Evolutionary conservation across 2,888 invertebrate genomes (phyloP).

Genomic region (Caenorhabditis doughertyi): DNA sequence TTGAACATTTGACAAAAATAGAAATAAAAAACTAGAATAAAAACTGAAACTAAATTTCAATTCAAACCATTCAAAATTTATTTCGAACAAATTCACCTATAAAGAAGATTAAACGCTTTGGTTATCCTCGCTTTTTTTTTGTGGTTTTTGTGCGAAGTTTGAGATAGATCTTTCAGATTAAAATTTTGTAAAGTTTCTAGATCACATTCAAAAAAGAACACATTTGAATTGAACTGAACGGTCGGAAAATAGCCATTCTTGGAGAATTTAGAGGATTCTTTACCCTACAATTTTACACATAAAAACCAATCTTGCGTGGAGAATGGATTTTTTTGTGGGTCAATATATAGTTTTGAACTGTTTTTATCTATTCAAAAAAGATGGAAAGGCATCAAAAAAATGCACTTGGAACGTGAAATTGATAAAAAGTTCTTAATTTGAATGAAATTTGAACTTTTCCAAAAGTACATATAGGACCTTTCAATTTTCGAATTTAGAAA

Average conservation of each 20-base stretch:
- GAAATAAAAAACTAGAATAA: constrained; percentile 28
- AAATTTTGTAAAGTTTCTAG: background rate
- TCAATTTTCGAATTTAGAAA: too few relatives aligned
- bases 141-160: constrained; percentile 31
- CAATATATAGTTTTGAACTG: background rate
- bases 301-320: constrained; percentile 41
- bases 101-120: constrained; percentile 46
- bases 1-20: constrained; percentile 8
- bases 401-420: background rate
- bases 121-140: constrained; percentile 15
- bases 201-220: constrained; percentile 2
- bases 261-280: background rate
- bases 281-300: constrained; percentile 11
- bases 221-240: background rate
- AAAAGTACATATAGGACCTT: too few relatives aligned
- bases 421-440: constrained; percentile 1
- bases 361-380: constrained; percentile 21
- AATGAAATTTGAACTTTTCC: background rate
- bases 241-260: background rate
- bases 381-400: background rate
- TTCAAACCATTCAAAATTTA: constrained; percentile 34
- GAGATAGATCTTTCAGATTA: constrained; percentile 41
- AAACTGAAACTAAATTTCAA: constrained; percentile 1
- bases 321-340: constrained; percentile 33
- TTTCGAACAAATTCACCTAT: constrained; percentile 32